phyloP scores from a whole-genome alignment of 2,888 invertebrate species.

The Brachyopa scutellaris region DNA sequence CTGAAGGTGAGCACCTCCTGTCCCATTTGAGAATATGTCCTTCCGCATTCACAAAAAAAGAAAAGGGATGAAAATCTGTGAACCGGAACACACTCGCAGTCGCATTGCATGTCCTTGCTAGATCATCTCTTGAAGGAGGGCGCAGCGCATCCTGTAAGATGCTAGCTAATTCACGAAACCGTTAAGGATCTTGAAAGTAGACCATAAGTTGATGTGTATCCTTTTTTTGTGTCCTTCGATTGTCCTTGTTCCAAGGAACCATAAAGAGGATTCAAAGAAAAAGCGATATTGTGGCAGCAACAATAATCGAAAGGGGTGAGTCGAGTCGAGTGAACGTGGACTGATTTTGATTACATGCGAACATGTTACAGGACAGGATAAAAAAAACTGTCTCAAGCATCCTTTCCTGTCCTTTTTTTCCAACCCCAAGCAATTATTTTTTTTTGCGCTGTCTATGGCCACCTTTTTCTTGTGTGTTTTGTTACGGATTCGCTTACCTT shows the following conservation, averaged over 20 bases:
- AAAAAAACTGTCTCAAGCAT: constrained; percentile 21
- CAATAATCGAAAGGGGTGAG: constrained; percentile 69
- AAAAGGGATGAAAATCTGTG: constrained; percentile 49
- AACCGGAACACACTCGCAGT: constrained; percentile 55
- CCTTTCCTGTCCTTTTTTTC: constrained; percentile 16
- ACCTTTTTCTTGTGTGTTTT: constrained; percentile 38
- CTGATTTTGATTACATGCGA: constrained; percentile 74
- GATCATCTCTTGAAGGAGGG: constrained; percentile 34
- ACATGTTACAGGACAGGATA: constrained; percentile 51
- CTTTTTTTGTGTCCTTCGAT: constrained; percentile 8
- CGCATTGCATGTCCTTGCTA: constrained; percentile 6
- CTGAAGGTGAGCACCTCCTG: constrained; percentile 62
- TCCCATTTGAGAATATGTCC: constrained; percentile 63
- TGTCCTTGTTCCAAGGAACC: constrained; percentile 70
- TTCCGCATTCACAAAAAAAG: constrained; percentile 27
- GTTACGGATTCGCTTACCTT: constrained; percentile 27
- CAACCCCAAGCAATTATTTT: constrained; percentile 69
- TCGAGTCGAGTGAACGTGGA: constrained; percentile 35
- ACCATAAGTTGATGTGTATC: constrained; percentile 61
- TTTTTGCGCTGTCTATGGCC: not conserved
- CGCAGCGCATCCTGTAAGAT: constrained; percentile 20
- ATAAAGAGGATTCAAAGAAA: constrained; percentile 21
- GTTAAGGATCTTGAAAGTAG: constrained; percentile 71
- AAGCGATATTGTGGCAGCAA: constrained; percentile 36
- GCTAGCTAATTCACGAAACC: constrained; percentile 70